Percentiles rank a stretch among this genome's conserved stretches.
Evolutionary conservation across 1,140 invertebrate species (phyloP).

Genomic region (Acyrthosiphon pisum): DNA sequence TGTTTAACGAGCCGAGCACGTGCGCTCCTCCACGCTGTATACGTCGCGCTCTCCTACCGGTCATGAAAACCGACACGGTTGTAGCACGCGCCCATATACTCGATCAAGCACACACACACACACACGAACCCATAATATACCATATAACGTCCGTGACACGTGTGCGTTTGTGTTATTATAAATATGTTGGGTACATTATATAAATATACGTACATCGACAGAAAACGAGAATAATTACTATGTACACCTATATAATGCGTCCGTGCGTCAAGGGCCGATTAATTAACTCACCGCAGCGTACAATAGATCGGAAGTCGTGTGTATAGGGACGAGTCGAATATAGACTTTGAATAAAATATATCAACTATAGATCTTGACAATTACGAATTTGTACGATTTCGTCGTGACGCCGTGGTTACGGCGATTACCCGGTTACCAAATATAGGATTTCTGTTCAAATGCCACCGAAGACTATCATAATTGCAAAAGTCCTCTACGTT

Average conservation of each 20-base stretch:
- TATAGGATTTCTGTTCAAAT: background rate
- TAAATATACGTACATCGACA: background rate
- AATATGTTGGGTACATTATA: background rate
- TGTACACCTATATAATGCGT: background rate
- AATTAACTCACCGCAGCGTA: background rate
- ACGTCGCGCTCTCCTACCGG: background rate
- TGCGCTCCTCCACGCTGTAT: background rate
- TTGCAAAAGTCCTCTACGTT: too few relatives aligned
- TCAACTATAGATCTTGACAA: background rate
- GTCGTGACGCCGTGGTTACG: background rate
- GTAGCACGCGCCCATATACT: constrained; percentile 24
- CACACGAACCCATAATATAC: background rate
- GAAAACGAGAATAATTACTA: constrained; percentile 1
- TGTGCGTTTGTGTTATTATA: background rate
- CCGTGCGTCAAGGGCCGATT: background rate
- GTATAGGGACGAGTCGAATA: background rate
- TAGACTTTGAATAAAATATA: background rate
- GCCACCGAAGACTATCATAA: too few relatives aligned
- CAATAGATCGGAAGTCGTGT: background rate
- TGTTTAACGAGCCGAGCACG: constrained; percentile 36
- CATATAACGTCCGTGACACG: background rate
- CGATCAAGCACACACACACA: background rate
- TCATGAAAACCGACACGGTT: constrained; percentile 30
- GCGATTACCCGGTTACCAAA: background rate
- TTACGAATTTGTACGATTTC: background rate